These are phyloP conservation scores for Pseudopipra pipra DNA, from an alignment of 2,113 vertebrate species.

Conservation along the genomic window DNA sequence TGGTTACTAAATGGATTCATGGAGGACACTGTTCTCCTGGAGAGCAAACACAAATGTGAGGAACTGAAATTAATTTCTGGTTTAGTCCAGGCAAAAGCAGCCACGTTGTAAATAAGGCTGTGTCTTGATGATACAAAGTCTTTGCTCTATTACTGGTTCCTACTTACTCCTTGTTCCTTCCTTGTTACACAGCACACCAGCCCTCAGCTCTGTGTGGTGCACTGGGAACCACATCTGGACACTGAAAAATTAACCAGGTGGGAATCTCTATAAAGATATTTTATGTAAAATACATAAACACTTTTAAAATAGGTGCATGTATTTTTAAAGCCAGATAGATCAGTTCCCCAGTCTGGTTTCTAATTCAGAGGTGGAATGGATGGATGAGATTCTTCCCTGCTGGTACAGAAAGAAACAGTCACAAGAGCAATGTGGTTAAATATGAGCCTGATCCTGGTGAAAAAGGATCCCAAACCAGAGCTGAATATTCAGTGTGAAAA, in stretches of 20 bases:
- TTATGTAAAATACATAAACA: background rate
- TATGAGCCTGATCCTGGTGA: background rate
- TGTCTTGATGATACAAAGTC: background rate
- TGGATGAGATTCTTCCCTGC: background rate
- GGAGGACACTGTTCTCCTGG: background rate
- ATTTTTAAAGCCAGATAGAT: background rate
- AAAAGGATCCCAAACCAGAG: background rate
- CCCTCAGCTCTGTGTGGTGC: background rate
- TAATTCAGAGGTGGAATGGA: background rate
- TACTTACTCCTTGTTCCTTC: background rate
- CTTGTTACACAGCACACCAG: background rate
- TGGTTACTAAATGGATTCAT: background rate
- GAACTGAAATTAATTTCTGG: conserved; percentile 5
- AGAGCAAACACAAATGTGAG: background rate
- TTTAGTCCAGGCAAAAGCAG: background rate
- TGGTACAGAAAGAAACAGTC: background rate
- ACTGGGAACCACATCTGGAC: background rate
- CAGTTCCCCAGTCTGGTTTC: background rate
- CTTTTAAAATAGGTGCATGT: background rate
- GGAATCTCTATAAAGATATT: background rate
- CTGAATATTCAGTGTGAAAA: background rate
- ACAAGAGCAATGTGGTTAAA: background rate
- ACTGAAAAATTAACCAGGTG: background rate
- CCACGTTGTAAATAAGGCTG: conserved; percentile 8
- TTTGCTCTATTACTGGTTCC: conserved; percentile 50